A percentile compares a stretch with the other conserved stretches of the same genome.
phyloP scores from a whole-genome alignment of 2,888 invertebrate species.

The Drosophila glabriapex region DNA sequence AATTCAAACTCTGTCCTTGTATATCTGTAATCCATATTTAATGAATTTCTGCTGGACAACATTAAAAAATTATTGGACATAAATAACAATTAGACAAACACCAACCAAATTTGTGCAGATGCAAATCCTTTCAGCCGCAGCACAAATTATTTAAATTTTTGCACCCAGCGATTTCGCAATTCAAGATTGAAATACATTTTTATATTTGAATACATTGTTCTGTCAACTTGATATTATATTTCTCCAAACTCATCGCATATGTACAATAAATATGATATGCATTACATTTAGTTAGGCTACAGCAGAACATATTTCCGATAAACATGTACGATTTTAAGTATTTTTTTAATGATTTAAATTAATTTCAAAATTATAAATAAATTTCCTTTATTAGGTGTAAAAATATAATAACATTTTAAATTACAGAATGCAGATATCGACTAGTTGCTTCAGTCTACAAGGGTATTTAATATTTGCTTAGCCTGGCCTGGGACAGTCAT shows the following conservation, averaged over 20 bases:
- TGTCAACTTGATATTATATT: slow-evolving; percentile 31
- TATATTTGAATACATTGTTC: slow-evolving; percentile 25
- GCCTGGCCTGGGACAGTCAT: not conserved
- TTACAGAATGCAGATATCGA: not conserved
- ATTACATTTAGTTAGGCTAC: no score
- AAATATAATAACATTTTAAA: not conserved
- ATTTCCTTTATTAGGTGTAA: not conserved
- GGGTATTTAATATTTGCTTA: not conserved
- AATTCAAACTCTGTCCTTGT: not conserved
- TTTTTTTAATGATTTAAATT: not conserved
- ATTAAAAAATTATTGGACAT: slow-evolving; percentile 46
- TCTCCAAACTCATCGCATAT: slow-evolving; percentile 3
- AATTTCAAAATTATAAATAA: not conserved
- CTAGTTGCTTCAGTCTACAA: not conserved
- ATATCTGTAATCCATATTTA: slow-evolving; percentile 64
- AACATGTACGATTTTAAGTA: not conserved
- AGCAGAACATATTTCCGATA: not conserved
- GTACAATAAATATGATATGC: not conserved
- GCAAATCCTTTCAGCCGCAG: slow-evolving; percentile 16
- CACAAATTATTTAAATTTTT: slow-evolving; percentile 52
- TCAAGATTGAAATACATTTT: slow-evolving; percentile 21
- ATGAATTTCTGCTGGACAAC: slow-evolving; percentile 51
- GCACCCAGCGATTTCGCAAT: slow-evolving; percentile 18
- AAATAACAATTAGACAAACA: slow-evolving; percentile 33
- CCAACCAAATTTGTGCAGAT: slow-evolving; percentile 33